These are phyloP conservation scores for Macaria notata DNA, from an alignment of 2,888 invertebrate species.

Conservation along the genomic window DNA sequence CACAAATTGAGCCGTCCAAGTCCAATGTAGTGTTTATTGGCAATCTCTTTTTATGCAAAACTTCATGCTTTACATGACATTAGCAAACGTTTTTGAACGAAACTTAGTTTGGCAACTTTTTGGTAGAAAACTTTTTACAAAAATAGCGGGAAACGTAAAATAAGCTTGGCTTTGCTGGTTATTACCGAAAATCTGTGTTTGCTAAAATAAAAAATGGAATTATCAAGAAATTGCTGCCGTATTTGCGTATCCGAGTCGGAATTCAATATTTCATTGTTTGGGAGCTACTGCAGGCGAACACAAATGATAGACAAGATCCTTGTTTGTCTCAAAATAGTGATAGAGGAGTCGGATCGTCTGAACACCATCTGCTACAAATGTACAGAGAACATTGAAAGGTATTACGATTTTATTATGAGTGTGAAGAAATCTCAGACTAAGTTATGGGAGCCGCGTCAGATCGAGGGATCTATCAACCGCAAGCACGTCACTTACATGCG, in stretches of 20 bases:
- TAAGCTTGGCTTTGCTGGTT: too few relatives aligned
- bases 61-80: constrained; percentile 7
- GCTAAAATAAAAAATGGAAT: constrained; percentile 48
- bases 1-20: constrained; percentile 68
- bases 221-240: constrained; percentile 60
- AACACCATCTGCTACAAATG: constrained; percentile 68
- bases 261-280: constrained; percentile 64
- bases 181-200: too few relatives aligned
- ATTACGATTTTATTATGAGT: constrained; percentile 58
- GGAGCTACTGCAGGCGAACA: constrained; percentile 56
- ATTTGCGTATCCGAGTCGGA: constrained; percentile 65
- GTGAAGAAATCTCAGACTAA: constrained; percentile 62
- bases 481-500: constrained; percentile 58
- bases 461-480: constrained; percentile 43
- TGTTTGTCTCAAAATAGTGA: constrained; percentile 59
- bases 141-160: too few relatives aligned
- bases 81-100: constrained; percentile 23
- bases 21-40: constrained; percentile 59
- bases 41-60: constrained; percentile 34
- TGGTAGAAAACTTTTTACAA: too few relatives aligned
- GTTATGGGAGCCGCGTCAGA: constrained; percentile 30
- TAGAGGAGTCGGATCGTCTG: constrained; percentile 60
- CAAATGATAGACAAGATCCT: constrained; percentile 65
- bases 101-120: not conserved
- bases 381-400: constrained; percentile 63